A percentile compares a stretch with the other conserved stretches of the same genome.
These are phyloP conservation scores for Idaea straminata DNA, from an alignment of 2,888 invertebrate species.

Conservation along the genomic window DNA sequence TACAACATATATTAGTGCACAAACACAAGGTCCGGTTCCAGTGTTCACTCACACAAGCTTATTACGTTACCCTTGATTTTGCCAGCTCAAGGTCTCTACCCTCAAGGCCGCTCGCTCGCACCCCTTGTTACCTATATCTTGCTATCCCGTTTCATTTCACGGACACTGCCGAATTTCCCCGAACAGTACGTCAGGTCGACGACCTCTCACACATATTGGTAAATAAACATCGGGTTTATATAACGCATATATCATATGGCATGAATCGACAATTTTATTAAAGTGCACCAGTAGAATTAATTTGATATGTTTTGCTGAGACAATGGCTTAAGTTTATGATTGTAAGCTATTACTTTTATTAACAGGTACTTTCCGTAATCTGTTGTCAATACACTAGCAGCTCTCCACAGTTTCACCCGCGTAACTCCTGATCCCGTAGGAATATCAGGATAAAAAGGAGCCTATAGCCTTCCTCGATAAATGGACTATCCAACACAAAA, in stretches of 20 bases:
- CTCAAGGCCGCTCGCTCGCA: constrained; percentile 58
- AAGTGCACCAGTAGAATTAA: constrained; percentile 7
- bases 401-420: too few relatives aligned
- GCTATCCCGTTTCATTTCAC: constrained; percentile 62
- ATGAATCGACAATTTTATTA: constrained; percentile 23
- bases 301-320: not conserved
- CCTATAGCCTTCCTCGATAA: too few relatives aligned
- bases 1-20: constrained; percentile 39
- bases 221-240: constrained; percentile 75
- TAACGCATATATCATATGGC: constrained; percentile 46
- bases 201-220: constrained; percentile 75
- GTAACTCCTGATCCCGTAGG: too few relatives aligned
- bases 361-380: not conserved
- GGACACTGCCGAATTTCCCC: constrained; percentile 72
- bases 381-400: too few relatives aligned
- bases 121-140: constrained; percentile 49
- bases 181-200: constrained; percentile 64
- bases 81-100: constrained; percentile 80
- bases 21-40: constrained; percentile 48
- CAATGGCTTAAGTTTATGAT: constrained; percentile 9
- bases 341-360: not conserved
- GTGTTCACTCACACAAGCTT: constrained; percentile 52
- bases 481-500: too few relatives aligned
- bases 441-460: too few relatives aligned
- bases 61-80: constrained; percentile 77